Conservation (phyloP, 53 echinoderm and acorn worm species). For the Echinarachnius parma region DNA sequence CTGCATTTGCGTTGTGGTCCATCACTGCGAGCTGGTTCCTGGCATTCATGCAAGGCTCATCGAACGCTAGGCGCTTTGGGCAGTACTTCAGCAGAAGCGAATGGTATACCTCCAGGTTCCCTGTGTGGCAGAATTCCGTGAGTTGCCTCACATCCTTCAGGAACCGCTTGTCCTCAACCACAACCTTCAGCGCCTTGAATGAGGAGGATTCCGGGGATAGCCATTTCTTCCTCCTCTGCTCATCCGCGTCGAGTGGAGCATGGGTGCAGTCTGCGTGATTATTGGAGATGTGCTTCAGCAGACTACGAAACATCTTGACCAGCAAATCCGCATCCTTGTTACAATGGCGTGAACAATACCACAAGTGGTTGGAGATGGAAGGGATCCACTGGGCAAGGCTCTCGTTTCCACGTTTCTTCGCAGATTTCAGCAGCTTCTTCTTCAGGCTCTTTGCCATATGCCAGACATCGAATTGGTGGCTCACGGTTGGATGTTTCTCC, state of each 20-base stretch:
- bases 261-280: neutral
- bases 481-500: constrained; percentile 20
- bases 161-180: constrained; percentile 14
- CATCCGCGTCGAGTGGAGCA: neutral
- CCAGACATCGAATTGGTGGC: constrained; percentile 53
- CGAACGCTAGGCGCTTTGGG: constrained; percentile 6
- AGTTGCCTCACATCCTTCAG: constrained; percentile 5
- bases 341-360: constrained; percentile 38
- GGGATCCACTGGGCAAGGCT: constrained; percentile 30
- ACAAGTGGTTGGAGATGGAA: too few species aligned
- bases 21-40: constrained; percentile 4
- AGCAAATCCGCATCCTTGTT: constrained; percentile 8
- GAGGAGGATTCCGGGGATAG: neutral
- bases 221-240: constrained; percentile 15
- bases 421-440: constrained; percentile 27
- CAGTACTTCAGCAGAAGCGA: constrained; percentile 25
- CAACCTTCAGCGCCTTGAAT: constrained; percentile 5
- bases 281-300: too few species aligned
- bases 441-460: constrained; percentile 24
- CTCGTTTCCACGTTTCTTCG: constrained; percentile 30
- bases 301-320: too few species aligned
- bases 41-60: neutral
- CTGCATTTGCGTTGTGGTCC: constrained; percentile 3
- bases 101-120: constrained; percentile 20
- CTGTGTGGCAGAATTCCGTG: constrained; percentile 30